These are phyloP conservation scores for Neotoma lepida DNA, from an alignment of 2,113 vertebrate genomes.

Conservation along the genomic window DNA sequence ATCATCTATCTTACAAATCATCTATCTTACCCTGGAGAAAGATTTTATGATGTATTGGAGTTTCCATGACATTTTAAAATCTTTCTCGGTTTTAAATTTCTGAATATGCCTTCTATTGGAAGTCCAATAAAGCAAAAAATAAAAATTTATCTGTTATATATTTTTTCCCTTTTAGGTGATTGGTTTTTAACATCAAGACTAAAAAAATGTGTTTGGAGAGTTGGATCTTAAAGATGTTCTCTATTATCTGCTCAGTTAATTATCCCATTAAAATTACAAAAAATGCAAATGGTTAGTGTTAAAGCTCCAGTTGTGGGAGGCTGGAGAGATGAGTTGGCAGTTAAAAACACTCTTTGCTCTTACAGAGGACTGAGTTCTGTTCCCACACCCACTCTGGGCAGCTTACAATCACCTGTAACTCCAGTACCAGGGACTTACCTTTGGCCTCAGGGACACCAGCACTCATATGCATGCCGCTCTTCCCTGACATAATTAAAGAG, in stretches of 20 bases:
- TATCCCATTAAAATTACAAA: not conserved
- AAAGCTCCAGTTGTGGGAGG: not conserved
- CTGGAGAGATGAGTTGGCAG: not conserved
- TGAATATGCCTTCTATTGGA: not conserved
- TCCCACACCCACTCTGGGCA: not conserved
- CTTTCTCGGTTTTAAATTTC: not conserved
- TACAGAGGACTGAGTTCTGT: not conserved
- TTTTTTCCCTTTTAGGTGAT: not conserved
- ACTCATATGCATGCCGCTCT: not conserved
- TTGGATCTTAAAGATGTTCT: conserved; percentile 40
- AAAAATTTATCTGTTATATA: not conserved
- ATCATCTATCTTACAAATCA: conserved; percentile 27
- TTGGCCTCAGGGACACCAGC: not conserved
- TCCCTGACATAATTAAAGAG: not conserved
- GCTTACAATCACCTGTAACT: not conserved
- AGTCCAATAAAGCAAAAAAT: not conserved
- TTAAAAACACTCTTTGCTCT: not conserved
- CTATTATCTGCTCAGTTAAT: conserved; percentile 4
- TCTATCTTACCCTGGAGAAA: not conserved
- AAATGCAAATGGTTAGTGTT: conserved; percentile 10
- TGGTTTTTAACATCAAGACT: not conserved
- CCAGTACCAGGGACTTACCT: too few relatives aligned
- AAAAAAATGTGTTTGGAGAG: conserved; percentile 33
- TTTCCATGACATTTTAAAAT: conserved; percentile 44
- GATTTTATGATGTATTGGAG: conserved; percentile 28